Evolutionary conservation across 2,888 invertebrate species (phyloP), one percentile per base, ranked within the genome.

Genomic region (Cyaniris semiargus): DNA sequence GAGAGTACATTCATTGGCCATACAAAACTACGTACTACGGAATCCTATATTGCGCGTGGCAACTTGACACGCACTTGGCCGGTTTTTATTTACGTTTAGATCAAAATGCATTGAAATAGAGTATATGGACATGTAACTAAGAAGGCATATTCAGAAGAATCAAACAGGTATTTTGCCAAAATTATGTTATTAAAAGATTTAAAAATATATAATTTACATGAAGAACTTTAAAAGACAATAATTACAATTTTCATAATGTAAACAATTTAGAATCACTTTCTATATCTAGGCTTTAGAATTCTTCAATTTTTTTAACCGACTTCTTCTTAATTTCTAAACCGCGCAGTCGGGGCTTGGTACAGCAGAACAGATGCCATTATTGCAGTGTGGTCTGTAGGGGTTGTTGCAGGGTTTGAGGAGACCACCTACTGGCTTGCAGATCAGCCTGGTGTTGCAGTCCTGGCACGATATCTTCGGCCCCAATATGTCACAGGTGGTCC

Each of bases 301-400:
- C 13, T 10, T 8, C 56, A n/a, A n/a, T n/a, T n/a, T n/a, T 21
- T 7, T 1, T 44, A 44, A 44, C 34, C 34, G 34, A 34, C 4
- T n/a, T 21, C n/a, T 58, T 21, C 3, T 58, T 21, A 21, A 21
- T 21, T 21, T 21, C 58, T 58, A 58, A 3, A 21, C 21, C 77
- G 80, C 80, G 77, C 90, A 90, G 38, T 82, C 83, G n/a, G 81
- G 79, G 71, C 84, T 87, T 0, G 89, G 88, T 0, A 83, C 76
- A 3, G 84, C 74, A 0, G 89, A 86, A 79, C 91, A 91, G 4
- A 86, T 79, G 2, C 91, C 91, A 76, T 85, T 84, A 38, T 86
- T 88, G 79, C 92, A 92, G 78, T 88, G 82, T 6, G 90, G 89
- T 77, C 78, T 86, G 53, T 70, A 76, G 0, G 85, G 84, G 75